These are phyloP conservation scores for Elachura formosa DNA, from an alignment of 2,113 vertebrate genomes.

Conservation along the genomic window DNA sequence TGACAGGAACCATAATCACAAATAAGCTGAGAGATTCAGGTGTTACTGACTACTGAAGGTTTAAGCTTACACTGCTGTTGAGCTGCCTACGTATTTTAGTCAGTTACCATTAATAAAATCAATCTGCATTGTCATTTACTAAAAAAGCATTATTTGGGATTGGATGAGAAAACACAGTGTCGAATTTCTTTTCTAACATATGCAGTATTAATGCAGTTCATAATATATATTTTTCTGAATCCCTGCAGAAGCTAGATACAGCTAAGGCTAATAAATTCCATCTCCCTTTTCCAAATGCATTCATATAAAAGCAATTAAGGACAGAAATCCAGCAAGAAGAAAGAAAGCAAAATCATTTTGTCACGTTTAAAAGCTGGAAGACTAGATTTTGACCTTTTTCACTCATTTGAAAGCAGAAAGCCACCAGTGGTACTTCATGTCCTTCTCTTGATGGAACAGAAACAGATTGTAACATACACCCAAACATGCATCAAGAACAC, in stretches of 20 bases:
- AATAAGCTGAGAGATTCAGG: background rate
- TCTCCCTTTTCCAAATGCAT: background rate
- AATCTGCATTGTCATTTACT: background rate
- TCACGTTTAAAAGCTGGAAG: background rate
- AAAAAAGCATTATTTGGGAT: background rate
- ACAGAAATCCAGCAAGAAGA: background rate
- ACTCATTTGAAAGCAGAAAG: background rate
- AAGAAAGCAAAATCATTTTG: background rate
- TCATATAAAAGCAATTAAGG: background rate
- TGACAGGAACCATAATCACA: slow-evolving; percentile 20
- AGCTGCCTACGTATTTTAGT: background rate
- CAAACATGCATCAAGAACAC: background rate
- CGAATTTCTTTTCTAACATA: background rate
- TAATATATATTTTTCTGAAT: background rate
- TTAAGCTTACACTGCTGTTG: background rate
- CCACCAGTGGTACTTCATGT: background rate
- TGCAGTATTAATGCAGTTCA: background rate
- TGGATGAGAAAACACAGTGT: background rate
- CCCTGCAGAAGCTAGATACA: background rate
- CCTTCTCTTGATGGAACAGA: background rate
- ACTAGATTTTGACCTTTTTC: background rate
- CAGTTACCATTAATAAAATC: background rate
- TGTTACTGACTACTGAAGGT: background rate
- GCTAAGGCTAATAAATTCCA: background rate
- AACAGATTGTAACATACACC: background rate